phyloP scores from a whole-genome alignment of 1,140 invertebrate genomes.

The Mercenaria mercenaria region DNA sequence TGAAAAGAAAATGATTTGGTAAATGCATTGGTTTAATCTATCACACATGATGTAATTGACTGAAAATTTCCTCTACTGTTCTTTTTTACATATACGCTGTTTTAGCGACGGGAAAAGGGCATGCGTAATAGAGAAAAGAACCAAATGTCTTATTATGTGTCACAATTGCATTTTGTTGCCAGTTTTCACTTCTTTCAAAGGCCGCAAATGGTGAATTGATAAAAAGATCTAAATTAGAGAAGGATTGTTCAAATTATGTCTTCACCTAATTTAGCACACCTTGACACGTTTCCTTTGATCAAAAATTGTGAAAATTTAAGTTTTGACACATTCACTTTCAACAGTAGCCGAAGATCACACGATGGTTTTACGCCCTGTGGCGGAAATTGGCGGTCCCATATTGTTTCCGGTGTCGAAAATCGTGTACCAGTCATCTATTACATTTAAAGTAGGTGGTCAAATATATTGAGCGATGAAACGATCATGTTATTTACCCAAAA shows the following conservation, averaged over 20 bases:
- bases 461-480: constrained; percentile 16
- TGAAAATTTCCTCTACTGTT: too few species aligned
- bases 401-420: constrained; percentile 9
- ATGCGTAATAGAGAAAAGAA: too few species aligned
- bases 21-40: too few species aligned
- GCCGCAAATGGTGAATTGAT: too few species aligned
- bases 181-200: too few species aligned
- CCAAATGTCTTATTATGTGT: too few species aligned
- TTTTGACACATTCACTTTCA: constrained; percentile 36
- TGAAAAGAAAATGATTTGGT: too few species aligned
- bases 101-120: too few species aligned
- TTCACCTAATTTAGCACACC: not conserved
- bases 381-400: constrained; percentile 31
- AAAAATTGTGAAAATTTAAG: constrained; percentile 23
- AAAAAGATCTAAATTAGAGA: not conserved
- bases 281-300: constrained; percentile 28
- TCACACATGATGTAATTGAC: too few species aligned
- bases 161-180: too few species aligned
- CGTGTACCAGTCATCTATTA: constrained; percentile 1
- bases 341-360: constrained; percentile 12
- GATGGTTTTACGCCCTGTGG: constrained; percentile 20
- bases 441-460: constrained; percentile 1
- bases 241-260: not conserved
- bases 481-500: constrained; percentile 29
- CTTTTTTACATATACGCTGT: too few species aligned